A percentile compares a stretch with the other conserved stretches of the same genome.
Conservation (phyloP, 1,140 invertebrate genomes). For the Trachymyrmex septentrionalis region DNA sequence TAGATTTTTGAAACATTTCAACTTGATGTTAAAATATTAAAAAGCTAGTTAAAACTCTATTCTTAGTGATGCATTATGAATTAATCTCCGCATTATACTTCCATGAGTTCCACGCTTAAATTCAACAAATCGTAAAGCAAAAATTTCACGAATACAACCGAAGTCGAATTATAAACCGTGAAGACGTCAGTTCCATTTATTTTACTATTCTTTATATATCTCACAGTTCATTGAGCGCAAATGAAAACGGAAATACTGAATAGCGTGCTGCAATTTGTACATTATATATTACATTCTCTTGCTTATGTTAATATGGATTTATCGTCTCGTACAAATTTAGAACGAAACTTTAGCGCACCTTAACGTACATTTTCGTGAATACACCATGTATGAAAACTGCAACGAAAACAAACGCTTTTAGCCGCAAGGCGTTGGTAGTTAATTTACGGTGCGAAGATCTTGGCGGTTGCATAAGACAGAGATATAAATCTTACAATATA, state of each 20-base stretch:
- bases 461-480: not conserved
- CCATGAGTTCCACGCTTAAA: not conserved
- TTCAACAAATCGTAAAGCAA: not conserved
- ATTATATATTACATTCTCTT: constrained; percentile 40
- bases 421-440: constrained; percentile 20
- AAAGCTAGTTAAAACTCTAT: not conserved
- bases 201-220: constrained; percentile 32
- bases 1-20: not conserved
- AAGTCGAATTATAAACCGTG: constrained; percentile 2
- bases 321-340: constrained; percentile 12
- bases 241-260: constrained; percentile 20
- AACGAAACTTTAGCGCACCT: constrained; percentile 35
- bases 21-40: not conserved
- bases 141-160: constrained; percentile 1
- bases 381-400: constrained; percentile 38
- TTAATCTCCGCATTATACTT: not conserved
- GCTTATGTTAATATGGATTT: constrained; percentile 39
- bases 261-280: not conserved
- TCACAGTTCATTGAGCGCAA: not conserved
- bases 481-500: constrained; percentile 22
- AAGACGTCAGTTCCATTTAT: constrained; percentile 6
- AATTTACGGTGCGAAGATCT: constrained; percentile 40
- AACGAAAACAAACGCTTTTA: constrained; percentile 51
- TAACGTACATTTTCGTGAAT: constrained; percentile 22
- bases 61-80: constrained; percentile 1